These are phyloP conservation scores for Acrocephalus kingi DNA, from an alignment of 2,113 vertebrate genomes.

Conservation along the genomic window DNA sequence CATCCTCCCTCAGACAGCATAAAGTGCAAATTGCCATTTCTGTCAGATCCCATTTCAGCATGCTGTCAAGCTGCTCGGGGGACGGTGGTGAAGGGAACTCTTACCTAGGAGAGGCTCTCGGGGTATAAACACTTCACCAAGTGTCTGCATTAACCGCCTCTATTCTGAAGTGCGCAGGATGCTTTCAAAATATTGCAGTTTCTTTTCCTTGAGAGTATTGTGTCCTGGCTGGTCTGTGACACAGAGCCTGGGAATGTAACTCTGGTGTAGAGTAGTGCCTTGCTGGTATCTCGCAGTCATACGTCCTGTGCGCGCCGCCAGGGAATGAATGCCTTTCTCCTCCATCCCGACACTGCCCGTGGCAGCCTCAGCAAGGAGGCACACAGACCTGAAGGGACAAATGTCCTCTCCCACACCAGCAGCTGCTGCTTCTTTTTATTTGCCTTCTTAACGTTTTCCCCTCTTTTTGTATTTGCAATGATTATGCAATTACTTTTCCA, in stretches of 20 bases:
- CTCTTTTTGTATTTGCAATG: not conserved
- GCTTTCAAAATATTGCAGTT: constrained; percentile 46
- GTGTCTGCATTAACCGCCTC: not conserved
- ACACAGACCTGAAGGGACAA: not conserved
- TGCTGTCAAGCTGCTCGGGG: not conserved
- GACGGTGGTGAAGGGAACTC: not conserved
- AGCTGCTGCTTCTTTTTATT: not conserved
- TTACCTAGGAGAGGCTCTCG: constrained; percentile 24
- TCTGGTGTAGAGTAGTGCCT: not conserved
- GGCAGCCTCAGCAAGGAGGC: not conserved
- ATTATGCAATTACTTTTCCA: not conserved
- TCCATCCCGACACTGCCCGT: not conserved
- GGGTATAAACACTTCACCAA: not conserved
- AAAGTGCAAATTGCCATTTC: not conserved
- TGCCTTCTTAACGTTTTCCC: not conserved
- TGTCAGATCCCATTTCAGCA: not conserved
- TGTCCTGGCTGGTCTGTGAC: not conserved
- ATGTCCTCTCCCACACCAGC: not conserved
- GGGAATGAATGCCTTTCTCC: constrained; percentile 3
- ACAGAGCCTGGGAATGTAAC: not conserved
- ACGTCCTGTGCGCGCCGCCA: rapidly evolving
- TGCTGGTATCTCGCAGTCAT: not conserved
- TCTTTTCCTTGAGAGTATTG: not conserved
- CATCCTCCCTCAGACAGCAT: not conserved
- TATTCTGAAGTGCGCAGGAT: not conserved